Evolutionary conservation across 2,113 vertebrate genomes (phyloP).

Genomic region (Aspiorhynchus laticeps): DNA sequence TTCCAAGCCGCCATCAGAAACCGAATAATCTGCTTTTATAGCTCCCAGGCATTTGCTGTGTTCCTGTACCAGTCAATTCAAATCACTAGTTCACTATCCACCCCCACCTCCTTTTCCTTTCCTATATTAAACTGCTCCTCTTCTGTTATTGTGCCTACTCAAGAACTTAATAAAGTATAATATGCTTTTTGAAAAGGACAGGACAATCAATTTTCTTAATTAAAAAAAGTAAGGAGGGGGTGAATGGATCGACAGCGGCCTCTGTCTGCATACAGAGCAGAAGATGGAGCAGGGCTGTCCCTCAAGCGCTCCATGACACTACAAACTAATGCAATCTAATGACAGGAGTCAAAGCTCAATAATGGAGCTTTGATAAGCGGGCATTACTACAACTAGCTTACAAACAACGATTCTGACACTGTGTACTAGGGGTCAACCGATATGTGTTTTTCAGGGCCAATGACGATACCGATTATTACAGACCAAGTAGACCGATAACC

Average conservation of each 20-base stretch:
- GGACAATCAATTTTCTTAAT: conserved; percentile 57
- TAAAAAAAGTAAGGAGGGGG: conserved; percentile 37
- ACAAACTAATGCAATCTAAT: not conserved
- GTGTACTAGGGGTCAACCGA: too few relatives aligned
- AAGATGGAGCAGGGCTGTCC: conserved; percentile 4
- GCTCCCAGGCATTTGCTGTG: conserved; percentile 42
- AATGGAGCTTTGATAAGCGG: not conserved
- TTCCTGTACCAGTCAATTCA: conserved; percentile 53
- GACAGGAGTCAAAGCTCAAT: conserved; percentile 29
- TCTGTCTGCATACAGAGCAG: conserved; percentile 33
- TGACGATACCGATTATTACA: too few relatives aligned
- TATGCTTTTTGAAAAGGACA: conserved; percentile 52
- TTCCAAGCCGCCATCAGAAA: conserved; percentile 45
- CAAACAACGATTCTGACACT: not conserved
- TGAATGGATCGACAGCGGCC: conserved; percentile 29
- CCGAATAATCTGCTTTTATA: conserved; percentile 47
- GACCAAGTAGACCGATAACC: too few relatives aligned
- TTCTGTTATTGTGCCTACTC: conserved; percentile 45
- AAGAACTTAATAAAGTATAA: conserved; percentile 58
- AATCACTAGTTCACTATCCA: conserved; percentile 44
- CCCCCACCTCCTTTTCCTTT: not conserved
- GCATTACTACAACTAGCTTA: not conserved
- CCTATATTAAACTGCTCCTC: conserved; percentile 43
- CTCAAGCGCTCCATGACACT: not conserved
- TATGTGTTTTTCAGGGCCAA: too few relatives aligned